Percentiles rank a stretch among this genome's conserved stretches.
phyloP scores from a whole-genome alignment of 35 echinoderm and acorn worm species.

The Acanthaster planci region DNA sequence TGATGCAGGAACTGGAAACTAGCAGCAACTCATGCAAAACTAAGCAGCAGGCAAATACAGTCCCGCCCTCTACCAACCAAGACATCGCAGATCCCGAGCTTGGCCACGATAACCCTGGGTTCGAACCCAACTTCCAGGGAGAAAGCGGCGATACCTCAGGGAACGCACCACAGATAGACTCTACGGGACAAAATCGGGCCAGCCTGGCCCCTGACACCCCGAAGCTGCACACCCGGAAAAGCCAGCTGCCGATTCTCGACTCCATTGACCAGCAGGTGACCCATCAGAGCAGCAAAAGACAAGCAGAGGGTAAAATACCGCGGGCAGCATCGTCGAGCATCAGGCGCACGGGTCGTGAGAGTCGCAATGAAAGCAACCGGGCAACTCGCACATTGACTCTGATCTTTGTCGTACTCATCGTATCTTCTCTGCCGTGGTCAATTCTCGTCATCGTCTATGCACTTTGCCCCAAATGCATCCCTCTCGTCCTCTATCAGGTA shows the following conservation, averaged over 20 bases:
- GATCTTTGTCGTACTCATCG: constrained; percentile 41
- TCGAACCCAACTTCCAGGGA: constrained; percentile 2
- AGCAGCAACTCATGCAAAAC: not conserved
- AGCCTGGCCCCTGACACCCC: not conserved
- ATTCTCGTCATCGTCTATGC: constrained; percentile 30
- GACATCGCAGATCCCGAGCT: not conserved
- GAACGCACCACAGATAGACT: not conserved
- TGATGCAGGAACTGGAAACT: constrained; percentile 3
- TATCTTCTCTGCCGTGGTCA: constrained; percentile 52
- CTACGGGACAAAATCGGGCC: not conserved
- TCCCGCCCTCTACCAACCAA: not conserved
- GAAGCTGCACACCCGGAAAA: not conserved
- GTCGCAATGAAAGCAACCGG: constrained; percentile 22
- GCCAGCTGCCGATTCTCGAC: not conserved
- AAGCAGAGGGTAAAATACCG: not conserved
- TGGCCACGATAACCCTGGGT: not conserved
- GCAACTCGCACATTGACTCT: constrained; percentile 48
- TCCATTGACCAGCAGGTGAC: not conserved
- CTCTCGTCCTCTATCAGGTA: constrained; percentile 36
- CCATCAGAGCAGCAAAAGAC: not conserved
- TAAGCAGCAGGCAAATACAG: not conserved
- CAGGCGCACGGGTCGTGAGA: not conserved
- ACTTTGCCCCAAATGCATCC: constrained; percentile 19
- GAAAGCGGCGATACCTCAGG: not conserved
- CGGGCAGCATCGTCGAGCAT: not conserved